Base-by-base conservation (phyloP, 1,140 invertebrate species). In the Idris sp. region DNA sequence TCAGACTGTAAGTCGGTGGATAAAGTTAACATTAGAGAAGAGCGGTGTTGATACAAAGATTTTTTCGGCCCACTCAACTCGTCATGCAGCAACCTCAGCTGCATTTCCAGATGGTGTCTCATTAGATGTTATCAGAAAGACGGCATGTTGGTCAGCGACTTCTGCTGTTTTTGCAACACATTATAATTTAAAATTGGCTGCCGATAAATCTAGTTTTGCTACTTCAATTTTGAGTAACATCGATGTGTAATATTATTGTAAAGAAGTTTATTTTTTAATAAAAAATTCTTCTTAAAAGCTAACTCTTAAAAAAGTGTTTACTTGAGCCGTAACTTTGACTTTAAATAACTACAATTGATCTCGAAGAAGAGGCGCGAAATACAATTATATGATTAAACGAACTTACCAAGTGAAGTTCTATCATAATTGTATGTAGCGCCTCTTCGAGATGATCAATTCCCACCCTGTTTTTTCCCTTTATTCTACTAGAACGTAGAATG, bases 91-190 rank as follows among this genome's bases (percentile, higher is more conserved):
- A 10, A 79, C 73, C 4, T 78, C 78, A 4, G 72, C 67, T 9
- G 78, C 78, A 9, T 36, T 9, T 16, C 14, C 56, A 16, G 59
- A 54, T 18, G 76, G 67, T 2, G 41, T 78, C 7, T 35, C 28
- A 11, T 43, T 75, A 0, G 77, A 79, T 13, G 31, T 40, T 2
- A 79, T 79, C 22, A 31, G 71, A 19, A 35, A 11, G 35, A 41
- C 58, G 15, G 71, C 77, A 25, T 62, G 71, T 18, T 79, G 77
- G 77, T 62, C 74, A 35, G 25, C 33, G 9, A 65, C 56, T 19
- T 76, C 68, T 6, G 41, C 44, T 13, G 59, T 59, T 11, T 78
- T 79, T 74, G 73, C 67, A n/a, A 78, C 43, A 36, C 73, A 74
- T 25, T 79, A 78, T 62, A 64, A 77, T 41, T 15, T 51, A 15